Base-by-base conservation (phyloP, 1,140 invertebrate species). In the Drosophila equinoxialis region DNA sequence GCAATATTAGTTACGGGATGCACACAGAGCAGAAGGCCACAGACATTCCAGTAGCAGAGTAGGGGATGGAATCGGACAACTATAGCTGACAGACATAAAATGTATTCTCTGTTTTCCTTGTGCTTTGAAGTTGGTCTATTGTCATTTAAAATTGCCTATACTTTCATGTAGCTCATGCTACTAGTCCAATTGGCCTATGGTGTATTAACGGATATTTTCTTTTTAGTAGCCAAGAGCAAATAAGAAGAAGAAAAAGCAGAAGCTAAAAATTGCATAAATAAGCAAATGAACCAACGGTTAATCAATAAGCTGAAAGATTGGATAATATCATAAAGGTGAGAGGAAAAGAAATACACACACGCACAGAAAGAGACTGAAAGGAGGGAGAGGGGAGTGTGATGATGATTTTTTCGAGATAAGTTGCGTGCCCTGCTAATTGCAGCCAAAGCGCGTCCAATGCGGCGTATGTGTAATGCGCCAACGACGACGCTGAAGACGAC, bases 201-300 rank as follows among this genome's bases (percentile, higher is more conserved):
- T 59, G 20, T 6, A 48, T 7, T 26, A 17, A 10, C 20, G 6
- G 11, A 41, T 14, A 30, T 30, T 30, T 30, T 30, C 30, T 30
- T 30, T 30, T 6, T 30, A 5, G 30, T 30, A 30, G 30, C 30
- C 30, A 1, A 6, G 6, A 48, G 45, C 20, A 17, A 10, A 26
- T 13, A 17, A 41, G 30, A 37, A 14, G 11, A 37, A 37, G 17
- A 33, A 39, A 61, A 45, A 5, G 5, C 60, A 74, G 66, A 59
- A 68, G 67, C 67, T 77, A 48, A 77, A 65, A 89, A 87, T 89
- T 89, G 84, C 84, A 90, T 89, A 87, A 87, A 89, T 78, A 89
- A 70, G 84, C 84, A 89, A 89, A 89, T 89, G 81, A 81, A 79
- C 84, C 45, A 89, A 74, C 84, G 74, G 84, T 84, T 87, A 89